Evolutionary conservation across 2,113 vertebrate genomes (phyloP).

Genomic region (Pithys albifrons): DNA sequence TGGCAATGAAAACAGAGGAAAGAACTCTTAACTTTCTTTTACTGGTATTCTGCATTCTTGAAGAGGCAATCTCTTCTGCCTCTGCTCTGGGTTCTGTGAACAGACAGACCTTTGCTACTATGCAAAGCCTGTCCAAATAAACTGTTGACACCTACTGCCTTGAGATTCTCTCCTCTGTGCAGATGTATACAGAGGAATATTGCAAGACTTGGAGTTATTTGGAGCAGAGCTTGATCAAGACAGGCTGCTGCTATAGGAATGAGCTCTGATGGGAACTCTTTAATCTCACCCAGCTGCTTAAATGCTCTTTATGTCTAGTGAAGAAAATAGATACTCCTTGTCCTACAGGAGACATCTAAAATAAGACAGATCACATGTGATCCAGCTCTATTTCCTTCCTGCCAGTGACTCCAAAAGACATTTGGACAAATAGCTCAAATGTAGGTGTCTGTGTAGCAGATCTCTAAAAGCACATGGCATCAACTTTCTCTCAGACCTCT

Average conservation of each 20-base stretch:
- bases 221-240: not conserved
- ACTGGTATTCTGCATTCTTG: not conserved
- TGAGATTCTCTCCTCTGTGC: not conserved
- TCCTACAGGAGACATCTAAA: not conserved
- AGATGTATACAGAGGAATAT: not conserved
- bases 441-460: not conserved
- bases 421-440: not conserved
- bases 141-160: not conserved
- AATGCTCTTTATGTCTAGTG: not conserved
- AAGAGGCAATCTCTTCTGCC: not conserved
- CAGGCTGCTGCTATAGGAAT: not conserved
- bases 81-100: not conserved
- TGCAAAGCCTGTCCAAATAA: not conserved
- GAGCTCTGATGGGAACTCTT: not conserved
- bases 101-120: not conserved
- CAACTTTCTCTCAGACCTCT: not conserved
- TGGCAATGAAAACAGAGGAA: not conserved
- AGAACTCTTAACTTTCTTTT: not conserved
- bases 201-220: not conserved
- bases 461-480: not conserved
- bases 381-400: not conserved
- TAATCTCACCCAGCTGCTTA: too few relatives aligned
- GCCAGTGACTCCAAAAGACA: not conserved
- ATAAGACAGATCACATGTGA: not conserved
- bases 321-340: not conserved